These are phyloP conservation scores for Malurus cyaneus DNA, from an alignment of 2,113 vertebrate genomes.

Conservation along the genomic window DNA sequence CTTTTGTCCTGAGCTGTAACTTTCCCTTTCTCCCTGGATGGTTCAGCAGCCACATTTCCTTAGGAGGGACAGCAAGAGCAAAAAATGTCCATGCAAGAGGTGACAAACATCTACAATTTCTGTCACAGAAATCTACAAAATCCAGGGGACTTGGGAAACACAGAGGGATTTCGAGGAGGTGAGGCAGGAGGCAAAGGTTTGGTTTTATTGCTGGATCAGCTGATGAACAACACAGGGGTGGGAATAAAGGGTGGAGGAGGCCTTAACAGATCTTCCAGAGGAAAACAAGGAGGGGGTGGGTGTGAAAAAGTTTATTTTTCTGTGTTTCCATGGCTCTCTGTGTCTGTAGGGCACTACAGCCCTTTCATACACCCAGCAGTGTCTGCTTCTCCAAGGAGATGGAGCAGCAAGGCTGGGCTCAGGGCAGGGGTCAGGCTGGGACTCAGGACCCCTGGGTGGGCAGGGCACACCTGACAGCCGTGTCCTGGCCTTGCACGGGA, in stretches of 20 bases:
- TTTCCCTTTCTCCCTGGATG: not conserved
- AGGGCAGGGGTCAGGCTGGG: not conserved
- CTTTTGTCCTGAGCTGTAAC: not conserved
- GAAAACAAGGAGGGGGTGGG: not conserved
- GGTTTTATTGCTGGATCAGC: not conserved
- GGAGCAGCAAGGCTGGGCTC: not conserved
- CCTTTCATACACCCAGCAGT: not conserved
- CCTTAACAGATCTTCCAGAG: not conserved
- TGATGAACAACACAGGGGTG: not conserved
- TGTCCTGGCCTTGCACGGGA: not conserved
- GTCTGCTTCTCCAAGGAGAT: not conserved
- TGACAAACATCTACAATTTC: too few species aligned
- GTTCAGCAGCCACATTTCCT: not conserved
- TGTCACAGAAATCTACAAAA: not conserved
- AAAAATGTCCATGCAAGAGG: not conserved
- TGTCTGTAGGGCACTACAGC: not conserved
- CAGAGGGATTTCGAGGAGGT: not conserved
- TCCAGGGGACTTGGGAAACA: not conserved
- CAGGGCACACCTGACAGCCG: not conserved
- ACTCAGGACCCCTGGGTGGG: not conserved
- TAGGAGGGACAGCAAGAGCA: not conserved
- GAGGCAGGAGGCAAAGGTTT: not conserved
- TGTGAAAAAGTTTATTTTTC: not conserved
- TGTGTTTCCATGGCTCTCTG: not conserved
- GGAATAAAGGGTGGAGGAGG: not conserved